Evolutionary conservation across 2,113 vertebrate species (phyloP), one percentile per base, ranked within the genome.

Genomic region (Petrocephalus microphthalmus): DNA sequence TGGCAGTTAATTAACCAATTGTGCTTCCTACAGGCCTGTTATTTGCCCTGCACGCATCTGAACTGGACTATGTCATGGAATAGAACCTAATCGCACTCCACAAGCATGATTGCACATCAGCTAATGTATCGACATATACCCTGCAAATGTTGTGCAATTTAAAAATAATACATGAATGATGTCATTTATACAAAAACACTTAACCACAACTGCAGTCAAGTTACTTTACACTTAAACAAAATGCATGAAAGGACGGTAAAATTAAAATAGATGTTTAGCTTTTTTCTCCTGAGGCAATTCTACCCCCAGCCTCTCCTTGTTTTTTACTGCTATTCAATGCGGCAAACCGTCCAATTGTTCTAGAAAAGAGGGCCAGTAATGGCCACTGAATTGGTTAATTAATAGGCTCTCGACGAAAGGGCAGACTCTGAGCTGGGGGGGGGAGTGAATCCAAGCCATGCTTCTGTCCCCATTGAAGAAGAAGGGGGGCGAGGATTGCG

Each of bases 401-500:
- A 78, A 78, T 78, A 78, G 71, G 71, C 71, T 78, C 71, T 78
- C 71, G 33, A 42, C 33, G 2, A 42, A 78, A 78, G 71, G 71
- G 71, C 71, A 78, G 71, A 33, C 33, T 42, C 71, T 74, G 67
- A 4, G 67, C 67, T 37, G 25, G 82, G 82, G 45, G 22, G 45
- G 60, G 11, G 25, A 7, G 67, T 51, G 49, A 47, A 84, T 84
- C 45, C 82, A 51, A n/a, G 49, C 84, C 5, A 15, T 85, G 84
- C 84, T 42, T 83, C 81, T 83, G 45, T 42, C 81, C 7, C 81
- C 45, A 54, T 85, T n/a, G 51, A 85, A 54, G 52, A n/a, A 85
- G 84, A 85, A 54, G 53, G 84, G 25, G 49, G 71, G 49, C 54
- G 84, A 85, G 84, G 25, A 85, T 29, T 85, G 84, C 84, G 84